Base-by-base conservation (phyloP, 2,888 invertebrate species). In the Eristalis tenax region DNA sequence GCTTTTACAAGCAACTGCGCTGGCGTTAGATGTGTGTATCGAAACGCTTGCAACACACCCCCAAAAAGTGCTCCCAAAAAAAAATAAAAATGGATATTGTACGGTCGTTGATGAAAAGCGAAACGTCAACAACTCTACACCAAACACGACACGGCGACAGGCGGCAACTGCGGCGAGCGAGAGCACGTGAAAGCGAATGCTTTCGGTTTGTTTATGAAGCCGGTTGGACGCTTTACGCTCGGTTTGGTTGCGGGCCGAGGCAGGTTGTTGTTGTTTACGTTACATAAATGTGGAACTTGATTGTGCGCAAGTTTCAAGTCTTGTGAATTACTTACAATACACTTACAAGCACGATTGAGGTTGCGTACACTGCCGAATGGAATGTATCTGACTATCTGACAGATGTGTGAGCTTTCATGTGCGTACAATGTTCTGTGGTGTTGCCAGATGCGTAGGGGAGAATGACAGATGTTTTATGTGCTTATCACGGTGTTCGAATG, bases 41-140 rank as follows among this genome's bases (percentile, higher is more conserved):
- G 26, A 59, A 26, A 71, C 65, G 43, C 56, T 61, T 73, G 69
- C 83, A 86, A 77, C 87, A 87, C 87, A 87, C 87, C 87, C 87
- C 87, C 87, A 87, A 80, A 75, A 50, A 65, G 64, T 83, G 80
- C 64, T 68, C 64, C 68, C 75, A 50, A 82, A 69, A 68, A 56
- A 22, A 69, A 63, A 50, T 4, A 5, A 1, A 1, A 32, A 22
- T 59, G 59, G 26, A 66, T 50, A 64, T 43, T 32, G 32, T 32
- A 32, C 32, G 50, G n/a, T 6, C 18, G 50, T 18, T 18, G 50
- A 65, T 69, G 18, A 66, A 68, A 83, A 69, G 61, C 50, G 61
- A 81, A 80, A 77, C 59, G 56, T 73, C 74, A 76, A 73, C 76
- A 61, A 28, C 32, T 50, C 32, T 15, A 23, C 38, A 11, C 26